Evolutionary conservation across 2,113 vertebrate species (phyloP), one percentile per base, ranked within the genome.

Genomic region (Bubo scandiacus): DNA sequence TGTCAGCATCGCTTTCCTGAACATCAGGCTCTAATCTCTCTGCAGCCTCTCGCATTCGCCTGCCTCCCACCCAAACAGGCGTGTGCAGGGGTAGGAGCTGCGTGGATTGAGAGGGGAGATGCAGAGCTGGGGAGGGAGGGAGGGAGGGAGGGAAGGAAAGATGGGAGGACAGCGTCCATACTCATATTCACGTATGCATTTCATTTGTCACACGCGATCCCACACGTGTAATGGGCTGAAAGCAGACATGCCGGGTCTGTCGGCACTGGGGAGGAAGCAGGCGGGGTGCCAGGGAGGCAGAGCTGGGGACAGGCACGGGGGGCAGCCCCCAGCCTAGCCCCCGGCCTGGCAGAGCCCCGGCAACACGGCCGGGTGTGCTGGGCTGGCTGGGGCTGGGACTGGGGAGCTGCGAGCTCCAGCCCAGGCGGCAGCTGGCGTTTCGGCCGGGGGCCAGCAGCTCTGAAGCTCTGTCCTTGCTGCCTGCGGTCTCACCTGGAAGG

Each of bases 141-240:
- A 7, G 25, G 18, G 23, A 16, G 12, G 30, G 10, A 7, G 11
- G 61, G 55, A 10, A 20, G 71, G 82, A 12, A 8, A 0, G 66
- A 5, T 1, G 19, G 54, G 49, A 43, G 72, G 61, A 12, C 1
- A 2, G 7, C 6, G 25, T 7, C 3, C 12, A 0, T 4, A 0
- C 62, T 49, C 51, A 0, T 15, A 2, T 5, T 25, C 54, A 2
- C 1, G 6, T 38, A 1, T 1, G 1, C 57, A 2, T 40, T 20
- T 13, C 6, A 21, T 71, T 34, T 6, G 59, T 10, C 57, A 1
- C 20, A 0, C 5, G 45, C 58, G 3, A 1, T 12, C 66, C 2
- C 27, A 9, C 49, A 2, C 2, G 12, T 29, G 59, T 29, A 3
- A 22, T 1, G 16, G 65, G 62, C 20, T 17, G 52, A 47, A 67